These are phyloP conservation scores for Peromyscus melanophrys DNA, from an alignment of 2,797 vertebrate genomes.

Conservation along the genomic window DNA sequence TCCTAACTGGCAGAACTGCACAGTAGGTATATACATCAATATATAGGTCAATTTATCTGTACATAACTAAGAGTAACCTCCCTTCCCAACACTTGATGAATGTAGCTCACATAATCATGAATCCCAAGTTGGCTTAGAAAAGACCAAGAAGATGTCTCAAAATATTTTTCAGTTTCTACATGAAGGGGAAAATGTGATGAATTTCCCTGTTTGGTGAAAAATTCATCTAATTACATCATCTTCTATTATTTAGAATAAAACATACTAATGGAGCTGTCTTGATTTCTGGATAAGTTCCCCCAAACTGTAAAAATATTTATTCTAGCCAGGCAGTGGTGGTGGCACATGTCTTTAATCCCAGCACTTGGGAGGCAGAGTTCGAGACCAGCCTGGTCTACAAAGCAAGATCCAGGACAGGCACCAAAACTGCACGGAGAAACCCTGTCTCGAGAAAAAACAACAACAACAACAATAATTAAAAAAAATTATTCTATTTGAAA, in stretches of 20 bases:
- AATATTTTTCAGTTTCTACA: slow-evolving; percentile 7
- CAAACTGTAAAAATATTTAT: slow-evolving; percentile 1
- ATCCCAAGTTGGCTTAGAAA: slow-evolving; percentile 27
- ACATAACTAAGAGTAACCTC: slow-evolving; percentile 4
- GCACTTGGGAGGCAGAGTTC: too few species aligned
- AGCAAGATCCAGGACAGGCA: too few species aligned
- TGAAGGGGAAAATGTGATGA: not conserved
- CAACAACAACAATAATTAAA: too few species aligned
- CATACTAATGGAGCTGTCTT: not conserved
- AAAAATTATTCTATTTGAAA: not conserved
- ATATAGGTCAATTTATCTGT: slow-evolving; percentile 26
- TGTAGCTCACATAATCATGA: not conserved
- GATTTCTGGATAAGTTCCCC: not conserved
- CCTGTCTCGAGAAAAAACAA: too few species aligned
- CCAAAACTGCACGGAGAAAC: too few species aligned
- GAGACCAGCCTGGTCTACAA: too few species aligned
- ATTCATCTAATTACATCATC: not conserved
- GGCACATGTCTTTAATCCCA: too few species aligned
- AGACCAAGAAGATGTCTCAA: not conserved
- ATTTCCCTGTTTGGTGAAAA: slow-evolving; percentile 16
- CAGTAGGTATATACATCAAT: not conserved
- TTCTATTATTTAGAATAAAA: slow-evolving; percentile 38
- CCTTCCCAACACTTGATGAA: slow-evolving; percentile 11
- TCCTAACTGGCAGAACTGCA: not conserved
- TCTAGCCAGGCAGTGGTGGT: too few species aligned